Base-by-base conservation (phyloP, 2,113 vertebrate species). In the Sceloporus undulatus region DNA sequence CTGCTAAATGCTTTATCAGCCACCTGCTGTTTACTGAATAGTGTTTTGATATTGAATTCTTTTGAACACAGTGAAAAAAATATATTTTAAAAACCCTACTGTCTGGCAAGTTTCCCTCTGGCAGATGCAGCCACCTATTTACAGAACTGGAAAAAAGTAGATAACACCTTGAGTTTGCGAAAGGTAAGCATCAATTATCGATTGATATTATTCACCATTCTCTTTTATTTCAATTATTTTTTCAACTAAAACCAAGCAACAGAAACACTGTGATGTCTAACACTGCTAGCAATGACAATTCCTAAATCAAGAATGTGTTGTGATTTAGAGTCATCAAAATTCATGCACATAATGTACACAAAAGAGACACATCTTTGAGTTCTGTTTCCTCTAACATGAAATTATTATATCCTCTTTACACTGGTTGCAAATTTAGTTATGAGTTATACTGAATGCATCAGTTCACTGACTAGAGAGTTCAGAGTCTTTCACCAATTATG, bases 1-100 rank as follows among this genome's bases (percentile, higher is more conserved):
- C 34, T 14, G 54, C 84, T 86, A 89, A 89, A 86, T 79, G 73
- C 85, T 86, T 87, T 83, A 84, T 79, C 62, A 84, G 80, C 34
- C 85, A 90, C 85, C 80, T 83, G 65, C 85, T 73, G 40, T 73
- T 73, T n/a, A 65, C 79, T 87, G 80, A 79, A 54, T 86, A 79
- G 66, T 71, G 82, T 70, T 90, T 87, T 73, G 85, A 79, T 82
- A 87, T 54, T 89, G 77, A 85, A 89, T 88, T 84, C 59, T 84
- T 88, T 85, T 88, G 87, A 85, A 74, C 73, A 88, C 27, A 83
- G 42, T 79, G 68, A 48, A 16, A 29, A 38, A 25, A 66, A 52
- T 56, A n/a, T 34, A 16, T 65, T 25, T 66, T 23, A 65, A 79
- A 65, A 82, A 65, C 34, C n/a, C 65, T 83, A 62, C 54, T 87